phyloP scores from a whole-genome alignment of 2,113 vertebrate species.

The Xiphorhynchus elegans region DNA sequence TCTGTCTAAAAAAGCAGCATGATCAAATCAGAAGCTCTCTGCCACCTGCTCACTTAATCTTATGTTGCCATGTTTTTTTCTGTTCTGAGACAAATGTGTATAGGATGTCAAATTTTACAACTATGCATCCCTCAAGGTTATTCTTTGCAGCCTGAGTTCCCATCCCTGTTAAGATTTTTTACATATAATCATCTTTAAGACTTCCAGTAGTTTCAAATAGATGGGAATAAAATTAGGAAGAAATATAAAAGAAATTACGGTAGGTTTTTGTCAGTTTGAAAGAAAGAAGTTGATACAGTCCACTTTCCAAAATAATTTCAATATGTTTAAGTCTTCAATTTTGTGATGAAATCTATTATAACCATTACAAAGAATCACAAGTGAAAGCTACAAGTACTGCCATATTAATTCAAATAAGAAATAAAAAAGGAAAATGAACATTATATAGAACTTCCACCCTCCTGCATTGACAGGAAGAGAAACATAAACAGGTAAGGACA shows the following conservation, averaged over 20 bases:
- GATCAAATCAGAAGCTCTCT: conserved; percentile 72
- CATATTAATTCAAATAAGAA: neutral
- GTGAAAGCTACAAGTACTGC: neutral
- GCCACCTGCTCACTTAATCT: conserved; percentile 76
- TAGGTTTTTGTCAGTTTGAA: neutral
- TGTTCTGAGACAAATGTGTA: conserved; percentile 10
- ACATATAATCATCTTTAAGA: neutral
- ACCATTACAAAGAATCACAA: neutral
- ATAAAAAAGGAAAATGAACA: neutral
- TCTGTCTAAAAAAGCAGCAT: conserved; percentile 74
- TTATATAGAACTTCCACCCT: neutral
- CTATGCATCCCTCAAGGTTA: conserved; percentile 30
- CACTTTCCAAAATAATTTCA: neutral
- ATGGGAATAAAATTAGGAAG: neutral
- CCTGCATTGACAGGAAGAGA: neutral
- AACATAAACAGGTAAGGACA: neutral
- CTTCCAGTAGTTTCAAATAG: neutral
- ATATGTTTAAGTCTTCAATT: neutral
- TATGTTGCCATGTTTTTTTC: conserved; percentile 20
- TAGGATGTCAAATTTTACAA: neutral
- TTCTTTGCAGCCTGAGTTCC: neutral
- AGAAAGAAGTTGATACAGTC: neutral
- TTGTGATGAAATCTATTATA: neutral
- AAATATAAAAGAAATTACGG: neutral
- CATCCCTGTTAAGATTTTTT: neutral